phyloP scores from a whole-genome alignment of 2,888 invertebrate species.

The Argyresthia goedartella region DNA sequence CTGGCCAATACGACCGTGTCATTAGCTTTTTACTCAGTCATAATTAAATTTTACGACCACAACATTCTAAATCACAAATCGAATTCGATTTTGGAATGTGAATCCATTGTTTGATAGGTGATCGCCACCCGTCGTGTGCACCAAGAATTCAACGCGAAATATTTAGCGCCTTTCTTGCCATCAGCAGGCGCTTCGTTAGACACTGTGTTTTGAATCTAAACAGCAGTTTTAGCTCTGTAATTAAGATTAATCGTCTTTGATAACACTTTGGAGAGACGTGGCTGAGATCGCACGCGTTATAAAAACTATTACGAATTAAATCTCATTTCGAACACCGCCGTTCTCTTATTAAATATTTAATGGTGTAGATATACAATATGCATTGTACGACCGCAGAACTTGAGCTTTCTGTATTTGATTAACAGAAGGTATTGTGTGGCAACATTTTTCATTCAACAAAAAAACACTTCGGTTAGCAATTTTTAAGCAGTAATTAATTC shows the following conservation, averaged over 20 bases:
- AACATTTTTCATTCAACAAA: too few relatives aligned
- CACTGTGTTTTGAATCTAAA: constrained; percentile 51
- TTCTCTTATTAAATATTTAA: constrained; percentile 1
- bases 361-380: not conserved
- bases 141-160: constrained; percentile 40
- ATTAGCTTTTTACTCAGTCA: constrained; percentile 37
- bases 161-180: constrained; percentile 63
- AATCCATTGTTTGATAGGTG: constrained; percentile 56
- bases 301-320: constrained; percentile 14
- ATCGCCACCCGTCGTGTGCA: constrained; percentile 40
- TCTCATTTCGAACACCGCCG: not conserved
- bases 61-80: constrained; percentile 16
- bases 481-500: too few relatives aligned
- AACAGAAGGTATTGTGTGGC: too few relatives aligned
- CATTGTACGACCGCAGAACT: too few relatives aligned
- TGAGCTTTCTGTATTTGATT: too few relatives aligned
- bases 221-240: constrained; percentile 50
- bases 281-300: constrained; percentile 35
- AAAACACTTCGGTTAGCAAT: too few relatives aligned
- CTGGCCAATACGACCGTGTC: not conserved
- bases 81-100: constrained; percentile 6
- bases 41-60: constrained; percentile 44
- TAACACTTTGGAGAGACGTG: constrained; percentile 47
- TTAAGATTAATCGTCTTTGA: constrained; percentile 64
- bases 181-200: constrained; percentile 49